A percentile compares a stretch with the other conserved stretches of the same genome.
Conservation (phyloP, 2,888 invertebrate genomes). For the Limnephilus auricula region DNA sequence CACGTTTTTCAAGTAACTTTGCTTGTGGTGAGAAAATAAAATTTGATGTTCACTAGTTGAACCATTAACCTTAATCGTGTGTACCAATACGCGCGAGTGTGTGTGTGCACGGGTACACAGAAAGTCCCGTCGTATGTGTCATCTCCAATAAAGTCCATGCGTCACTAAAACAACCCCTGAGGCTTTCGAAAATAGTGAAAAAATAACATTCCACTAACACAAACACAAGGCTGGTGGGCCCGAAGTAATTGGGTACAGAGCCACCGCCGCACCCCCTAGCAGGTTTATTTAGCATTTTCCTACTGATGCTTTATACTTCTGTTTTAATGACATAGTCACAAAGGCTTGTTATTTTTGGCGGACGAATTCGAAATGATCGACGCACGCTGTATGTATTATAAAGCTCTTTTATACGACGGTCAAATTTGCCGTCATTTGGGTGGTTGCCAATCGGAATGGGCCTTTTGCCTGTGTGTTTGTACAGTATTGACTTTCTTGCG, state of each 20-base stretch:
- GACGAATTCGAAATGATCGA: constrained; percentile 63
- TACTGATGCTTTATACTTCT: constrained; percentile 60
- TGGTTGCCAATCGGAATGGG: constrained; percentile 57
- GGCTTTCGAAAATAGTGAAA: constrained; percentile 55
- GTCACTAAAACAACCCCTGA: constrained; percentile 60
- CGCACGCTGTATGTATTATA: constrained; percentile 46
- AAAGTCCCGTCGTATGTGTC: constrained; percentile 13
- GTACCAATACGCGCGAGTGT: neutral
- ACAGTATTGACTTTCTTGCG: constrained; percentile 55
- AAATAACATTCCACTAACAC: constrained; percentile 50
- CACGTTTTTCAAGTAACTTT: constrained; percentile 19
- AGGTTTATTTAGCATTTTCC: constrained; percentile 64
- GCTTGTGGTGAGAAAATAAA: constrained; percentile 30
- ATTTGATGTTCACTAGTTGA: constrained; percentile 33
- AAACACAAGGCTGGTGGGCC: constrained; percentile 36
- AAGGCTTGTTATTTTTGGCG: constrained; percentile 65
- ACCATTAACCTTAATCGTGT: constrained; percentile 36
- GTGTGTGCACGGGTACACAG: neutral
- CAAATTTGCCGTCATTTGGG: constrained; percentile 57
- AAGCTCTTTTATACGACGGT: constrained; percentile 39
- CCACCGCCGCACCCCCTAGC: constrained; percentile 39
- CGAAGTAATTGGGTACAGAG: constrained; percentile 60
- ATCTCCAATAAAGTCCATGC: constrained; percentile 56
- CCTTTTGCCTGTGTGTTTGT: constrained; percentile 50
- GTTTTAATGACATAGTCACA: constrained; percentile 63